A percentile compares a stretch with the other conserved stretches of the same genome.
Evolutionary conservation across 2,113 vertebrate genomes (phyloP).

Genomic region (Heterochromis multidens): DNA sequence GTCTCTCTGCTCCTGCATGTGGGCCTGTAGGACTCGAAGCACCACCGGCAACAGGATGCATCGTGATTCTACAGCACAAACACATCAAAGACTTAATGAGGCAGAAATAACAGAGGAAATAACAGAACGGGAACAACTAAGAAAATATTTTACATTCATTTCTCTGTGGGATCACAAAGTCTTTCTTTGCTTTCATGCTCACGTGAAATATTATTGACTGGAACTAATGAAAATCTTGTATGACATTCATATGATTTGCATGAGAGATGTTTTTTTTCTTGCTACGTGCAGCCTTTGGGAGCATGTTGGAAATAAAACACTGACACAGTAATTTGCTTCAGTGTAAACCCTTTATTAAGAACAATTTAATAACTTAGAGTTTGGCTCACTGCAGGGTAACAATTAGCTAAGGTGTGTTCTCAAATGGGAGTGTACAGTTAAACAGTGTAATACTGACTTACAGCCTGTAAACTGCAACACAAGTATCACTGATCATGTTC

Average conservation of each 20-base stretch:
- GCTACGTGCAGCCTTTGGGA: neutral
- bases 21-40: slow-evolving; percentile 88
- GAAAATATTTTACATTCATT: neutral
- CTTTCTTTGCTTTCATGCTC: neutral
- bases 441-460: neutral
- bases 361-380: slow-evolving; percentile 18
- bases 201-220: neutral
- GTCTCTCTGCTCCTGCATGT: slow-evolving; percentile 95
- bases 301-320: neutral
- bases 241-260: neutral
- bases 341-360: slow-evolving; percentile 23
- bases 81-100: neutral
- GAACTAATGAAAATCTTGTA: neutral
- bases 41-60: slow-evolving; percentile 94
- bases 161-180: neutral
- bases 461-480: neutral
- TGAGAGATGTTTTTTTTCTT: neutral
- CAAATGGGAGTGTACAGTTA: neutral
- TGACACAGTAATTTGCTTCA: slow-evolving; percentile 7
- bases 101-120: neutral
- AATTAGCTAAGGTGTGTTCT: slow-evolving; percentile 21
- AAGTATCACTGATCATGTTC: neutral
- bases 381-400: neutral
- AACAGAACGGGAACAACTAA: neutral
- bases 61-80: slow-evolving; percentile 82